These are phyloP conservation scores for Aphyosemion australe DNA, from an alignment of 2,113 vertebrate species.

Conservation along the genomic window DNA sequence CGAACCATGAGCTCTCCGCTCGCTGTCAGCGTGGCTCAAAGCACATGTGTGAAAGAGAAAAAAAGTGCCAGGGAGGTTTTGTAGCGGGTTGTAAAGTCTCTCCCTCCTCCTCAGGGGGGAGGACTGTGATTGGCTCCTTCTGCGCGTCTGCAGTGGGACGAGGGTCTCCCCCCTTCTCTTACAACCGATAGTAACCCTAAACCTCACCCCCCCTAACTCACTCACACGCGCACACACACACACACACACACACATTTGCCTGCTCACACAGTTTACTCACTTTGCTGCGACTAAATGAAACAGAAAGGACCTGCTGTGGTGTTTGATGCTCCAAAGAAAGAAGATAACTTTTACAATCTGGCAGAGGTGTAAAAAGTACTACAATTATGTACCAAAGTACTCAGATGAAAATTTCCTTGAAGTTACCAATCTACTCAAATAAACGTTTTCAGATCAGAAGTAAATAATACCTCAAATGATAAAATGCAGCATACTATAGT, in stretches of 20 bases:
- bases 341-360: no score
- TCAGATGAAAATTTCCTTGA: no score
- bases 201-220: background rate
- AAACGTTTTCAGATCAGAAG: no score
- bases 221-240: background rate
- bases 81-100: constrained; percentile 27
- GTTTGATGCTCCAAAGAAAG: no score
- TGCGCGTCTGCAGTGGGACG: background rate
- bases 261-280: background rate
- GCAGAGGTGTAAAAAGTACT: no score
- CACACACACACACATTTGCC: background rate
- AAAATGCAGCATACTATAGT: no score
- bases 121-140: constrained; percentile 50
- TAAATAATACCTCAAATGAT: no score
- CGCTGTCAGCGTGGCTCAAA: background rate
- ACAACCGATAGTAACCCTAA: background rate
- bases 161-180: background rate
- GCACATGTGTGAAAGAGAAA: background rate
- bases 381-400: no score
- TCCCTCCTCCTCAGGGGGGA: background rate
- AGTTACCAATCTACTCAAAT: no score
- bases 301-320: no score
- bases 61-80: constrained; percentile 29
- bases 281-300: no score
- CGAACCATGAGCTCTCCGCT: background rate